Evolutionary conservation across 2,888 invertebrate species (phyloP), one percentile per base, ranked within the genome.

Genomic region (Monoplex corrugatus): DNA sequence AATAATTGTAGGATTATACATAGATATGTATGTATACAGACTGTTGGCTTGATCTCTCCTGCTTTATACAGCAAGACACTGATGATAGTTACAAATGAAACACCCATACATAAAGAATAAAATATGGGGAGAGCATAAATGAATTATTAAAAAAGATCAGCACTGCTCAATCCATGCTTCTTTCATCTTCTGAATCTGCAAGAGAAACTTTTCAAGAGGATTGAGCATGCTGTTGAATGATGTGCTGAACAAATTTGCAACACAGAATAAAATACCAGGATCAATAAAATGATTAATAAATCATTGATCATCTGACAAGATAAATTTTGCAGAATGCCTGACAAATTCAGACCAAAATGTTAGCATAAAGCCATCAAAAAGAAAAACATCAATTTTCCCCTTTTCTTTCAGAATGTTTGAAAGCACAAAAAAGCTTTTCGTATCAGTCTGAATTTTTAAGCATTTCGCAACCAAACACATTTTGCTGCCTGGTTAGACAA

Each of bases 21-120:
- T 40, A 40, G 23, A 78, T 16, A 23, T 50, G 35, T 57, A 32
- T 57, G 38, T 50, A 40, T 32, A 43, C 19, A 40, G 87, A 80
- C 80, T 87, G 87, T 35, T 87, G 87, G 87, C 87, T 87, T 87
- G 87, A 87, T 80, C 87, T 87, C 87, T 80, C 87, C 45, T 87
- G 87, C 78, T 45, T 43, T 35, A 16, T 16, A 44, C 35, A 43
- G 78, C 78, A 87, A n/a, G 44, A 5, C 40, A 45, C 40, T 35
- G 8, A 75, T 35, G 2, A 78, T 23, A 23, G 6, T 43, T 43
- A 44, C 16, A 43, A 43, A 80, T 10, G 3, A 80, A 28, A 38
- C 35, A 68, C 68, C 19, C 68, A 32, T 50, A 50, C 19, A 50
- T 50, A 35, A 44, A 68, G 28, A 68, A n/a, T 28, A 28, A 68